phyloP scores from a whole-genome alignment of 2,888 invertebrate species.

The Mimas tiliae region DNA sequence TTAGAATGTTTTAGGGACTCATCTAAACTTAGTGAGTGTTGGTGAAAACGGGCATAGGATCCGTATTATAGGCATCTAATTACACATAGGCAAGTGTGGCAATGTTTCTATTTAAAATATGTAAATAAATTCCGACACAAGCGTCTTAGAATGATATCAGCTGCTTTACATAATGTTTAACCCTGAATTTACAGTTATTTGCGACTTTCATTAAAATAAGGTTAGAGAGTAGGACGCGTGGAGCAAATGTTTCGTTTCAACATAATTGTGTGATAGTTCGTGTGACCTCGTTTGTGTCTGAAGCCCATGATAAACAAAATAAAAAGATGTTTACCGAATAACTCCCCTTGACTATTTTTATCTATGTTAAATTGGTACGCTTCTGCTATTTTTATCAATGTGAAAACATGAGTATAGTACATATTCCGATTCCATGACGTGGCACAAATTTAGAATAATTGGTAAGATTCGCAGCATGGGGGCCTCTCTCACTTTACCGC shows the following conservation, averaged over 20 bases:
- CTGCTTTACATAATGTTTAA: constrained; percentile 18
- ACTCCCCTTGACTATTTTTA: background rate
- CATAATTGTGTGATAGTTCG: constrained; percentile 8
- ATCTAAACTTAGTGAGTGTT: too few relatives aligned
- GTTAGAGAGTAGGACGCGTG: constrained; percentile 18
- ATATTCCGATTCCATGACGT: background rate
- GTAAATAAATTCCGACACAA: constrained; percentile 32
- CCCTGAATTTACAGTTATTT: constrained; percentile 24
- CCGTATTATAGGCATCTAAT: background rate
- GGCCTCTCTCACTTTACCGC: background rate
- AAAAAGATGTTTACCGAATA: constrained; percentile 3
- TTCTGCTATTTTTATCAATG: background rate
- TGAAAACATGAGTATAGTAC: background rate
- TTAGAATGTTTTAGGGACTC: too few relatives aligned
- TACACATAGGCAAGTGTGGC: background rate
- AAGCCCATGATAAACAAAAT: background rate
- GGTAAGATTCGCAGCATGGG: background rate
- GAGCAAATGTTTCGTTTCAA: constrained; percentile 17
- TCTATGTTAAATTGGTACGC: background rate
- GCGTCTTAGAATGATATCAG: constrained; percentile 10
- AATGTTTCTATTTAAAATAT: background rate
- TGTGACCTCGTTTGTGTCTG: constrained; percentile 1
- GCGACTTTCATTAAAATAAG: constrained; percentile 19
- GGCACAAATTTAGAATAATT: background rate
- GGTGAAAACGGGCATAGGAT: too few relatives aligned